A percentile compares a stretch with the other conserved stretches of the same genome.
Evolutionary conservation across 2,888 invertebrate species (phyloP).

Genomic region (Candidula unifasciata): DNA sequence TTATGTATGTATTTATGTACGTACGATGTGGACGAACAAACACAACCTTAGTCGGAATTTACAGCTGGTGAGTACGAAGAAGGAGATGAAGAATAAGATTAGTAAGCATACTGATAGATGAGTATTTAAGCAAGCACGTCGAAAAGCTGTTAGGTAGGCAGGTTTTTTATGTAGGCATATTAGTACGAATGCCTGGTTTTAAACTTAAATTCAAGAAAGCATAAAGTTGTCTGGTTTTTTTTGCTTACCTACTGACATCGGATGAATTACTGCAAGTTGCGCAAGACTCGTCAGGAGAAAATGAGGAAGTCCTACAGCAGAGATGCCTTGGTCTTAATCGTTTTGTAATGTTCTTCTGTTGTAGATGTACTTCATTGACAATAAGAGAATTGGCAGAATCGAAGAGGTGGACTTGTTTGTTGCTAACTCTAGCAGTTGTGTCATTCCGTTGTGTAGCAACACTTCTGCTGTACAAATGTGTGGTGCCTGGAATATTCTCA

Average conservation of each 20-base stretch:
- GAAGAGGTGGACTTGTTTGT: neutral
- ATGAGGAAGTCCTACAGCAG: neutral
- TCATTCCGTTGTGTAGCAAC: neutral
- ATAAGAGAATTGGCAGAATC: neutral
- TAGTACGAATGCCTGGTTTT: too few species aligned
- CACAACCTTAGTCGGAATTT: too few species aligned
- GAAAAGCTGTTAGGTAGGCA: too few species aligned
- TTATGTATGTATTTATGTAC: too few species aligned
- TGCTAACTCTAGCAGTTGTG: neutral
- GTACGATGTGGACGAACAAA: too few species aligned
- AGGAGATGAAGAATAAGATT: too few species aligned
- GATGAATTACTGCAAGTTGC: slow-evolving; percentile 2
- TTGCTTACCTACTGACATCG: neutral
- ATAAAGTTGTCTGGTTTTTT: neutral
- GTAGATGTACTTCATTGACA: neutral
- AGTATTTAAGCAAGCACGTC: too few species aligned
- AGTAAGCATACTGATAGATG: too few species aligned
- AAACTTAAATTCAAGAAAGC: too few species aligned
- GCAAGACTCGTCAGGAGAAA: neutral
- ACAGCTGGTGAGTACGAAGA: too few species aligned
- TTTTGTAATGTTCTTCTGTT: neutral
- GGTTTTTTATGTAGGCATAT: too few species aligned
- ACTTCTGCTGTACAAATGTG: neutral
- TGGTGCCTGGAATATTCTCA: neutral
- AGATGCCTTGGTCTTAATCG: neutral